Evolutionary conservation across 2,888 invertebrate species (phyloP).

Genomic region (Mesorhabditis sp.): DNA sequence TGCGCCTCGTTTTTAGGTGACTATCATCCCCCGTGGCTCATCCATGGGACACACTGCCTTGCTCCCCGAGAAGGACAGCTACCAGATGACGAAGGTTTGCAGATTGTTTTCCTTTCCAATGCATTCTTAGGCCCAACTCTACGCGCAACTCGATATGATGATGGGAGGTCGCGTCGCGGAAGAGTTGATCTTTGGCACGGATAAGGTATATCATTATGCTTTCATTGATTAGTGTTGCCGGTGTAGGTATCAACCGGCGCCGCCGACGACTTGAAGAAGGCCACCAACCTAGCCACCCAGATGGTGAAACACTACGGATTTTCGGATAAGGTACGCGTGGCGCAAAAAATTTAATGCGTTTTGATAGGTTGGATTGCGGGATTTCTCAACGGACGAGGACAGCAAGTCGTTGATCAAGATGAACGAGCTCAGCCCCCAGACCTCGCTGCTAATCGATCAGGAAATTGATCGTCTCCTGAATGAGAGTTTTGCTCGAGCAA

Average conservation of each 20-base stretch:
- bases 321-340: constrained; percentile 85
- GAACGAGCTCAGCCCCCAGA: constrained; percentile 64
- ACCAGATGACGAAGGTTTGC: constrained; percentile 65
- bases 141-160: constrained; percentile 91
- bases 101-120: not conserved
- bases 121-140: constrained; percentile 69
- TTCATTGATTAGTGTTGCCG: constrained; percentile 62
- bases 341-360: constrained; percentile 71
- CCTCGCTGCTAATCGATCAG: constrained; percentile 78
- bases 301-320: constrained; percentile 98
- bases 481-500: constrained; percentile 90
- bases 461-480: constrained; percentile 84
- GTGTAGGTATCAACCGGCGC: constrained; percentile 63
- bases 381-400: constrained; percentile 21
- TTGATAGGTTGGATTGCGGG: constrained; percentile 62
- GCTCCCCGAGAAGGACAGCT: constrained; percentile 86
- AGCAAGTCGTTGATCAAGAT: constrained; percentile 9
- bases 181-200: constrained; percentile 87
- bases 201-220: constrained; percentile 67
- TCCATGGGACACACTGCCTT: constrained; percentile 90
- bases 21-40: constrained; percentile 90
- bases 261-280: constrained; percentile 75
- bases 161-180: constrained; percentile 98
- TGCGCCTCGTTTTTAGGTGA: constrained; percentile 63
- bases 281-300: constrained; percentile 82